Percentiles rank a stretch among this genome's conserved stretches.
These are phyloP conservation scores for Bungarus multicinctus DNA, from an alignment of 2,113 vertebrate genomes.

Conservation along the genomic window DNA sequence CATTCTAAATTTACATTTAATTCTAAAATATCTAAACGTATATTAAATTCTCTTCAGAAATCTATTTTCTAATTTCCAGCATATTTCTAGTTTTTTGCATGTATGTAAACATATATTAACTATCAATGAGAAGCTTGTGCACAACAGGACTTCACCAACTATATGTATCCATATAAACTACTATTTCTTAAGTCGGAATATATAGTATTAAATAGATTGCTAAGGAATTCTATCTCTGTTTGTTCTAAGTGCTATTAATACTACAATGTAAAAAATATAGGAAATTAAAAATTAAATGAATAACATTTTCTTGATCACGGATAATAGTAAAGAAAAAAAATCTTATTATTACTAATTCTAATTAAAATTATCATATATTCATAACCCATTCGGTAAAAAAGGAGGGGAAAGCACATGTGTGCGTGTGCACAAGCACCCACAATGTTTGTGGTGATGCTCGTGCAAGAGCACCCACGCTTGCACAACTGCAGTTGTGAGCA, in stretches of 20 bases:
- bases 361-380: neutral
- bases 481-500: too few species aligned
- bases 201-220: neutral
- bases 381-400: neutral
- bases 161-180: neutral
- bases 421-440: too few species aligned
- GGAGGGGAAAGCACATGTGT: too few species aligned
- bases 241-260: neutral
- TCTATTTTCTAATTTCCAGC: neutral
- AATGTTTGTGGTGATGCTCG: too few species aligned
- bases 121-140: too few species aligned
- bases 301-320: neutral
- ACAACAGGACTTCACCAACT: neutral
- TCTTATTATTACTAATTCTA: neutral
- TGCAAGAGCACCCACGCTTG: too few species aligned
- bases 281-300: neutral
- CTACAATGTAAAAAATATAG: neutral
- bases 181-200: neutral
- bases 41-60: neutral
- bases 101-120: neutral
- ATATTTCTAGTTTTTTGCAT: neutral
- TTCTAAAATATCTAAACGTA: neutral
- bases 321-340: neutral
- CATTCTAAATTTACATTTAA: neutral
- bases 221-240: neutral